phyloP scores from a whole-genome alignment of 2,888 invertebrate species.

The Brachycybe producta region DNA sequence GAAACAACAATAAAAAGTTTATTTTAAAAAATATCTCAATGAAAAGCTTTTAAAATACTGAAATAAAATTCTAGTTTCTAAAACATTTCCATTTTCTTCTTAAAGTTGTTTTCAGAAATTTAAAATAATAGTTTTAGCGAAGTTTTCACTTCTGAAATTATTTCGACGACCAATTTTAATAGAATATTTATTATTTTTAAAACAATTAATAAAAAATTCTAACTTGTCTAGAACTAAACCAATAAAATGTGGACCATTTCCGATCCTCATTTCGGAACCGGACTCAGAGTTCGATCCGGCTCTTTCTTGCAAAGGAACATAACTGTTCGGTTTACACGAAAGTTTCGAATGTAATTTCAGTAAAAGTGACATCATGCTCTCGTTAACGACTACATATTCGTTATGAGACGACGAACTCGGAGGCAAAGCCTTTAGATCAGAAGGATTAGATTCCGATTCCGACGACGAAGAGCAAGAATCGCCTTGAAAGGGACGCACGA shows the following conservation, averaged over 20 bases:
- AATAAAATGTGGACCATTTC: constrained; percentile 80
- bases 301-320: constrained; percentile 34
- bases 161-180: too few relatives aligned
- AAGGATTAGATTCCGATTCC: constrained; percentile 6
- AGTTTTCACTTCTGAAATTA: too few relatives aligned
- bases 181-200: too few relatives aligned
- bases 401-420: not conserved
- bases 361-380: constrained; percentile 74
- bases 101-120: too few relatives aligned
- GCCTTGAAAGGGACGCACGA: too few relatives aligned
- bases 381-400: constrained; percentile 27
- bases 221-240: constrained; percentile 57
- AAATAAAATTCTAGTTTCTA: too few relatives aligned
- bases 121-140: too few relatives aligned
- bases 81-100: too few relatives aligned
- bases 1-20: not conserved
- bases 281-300: constrained; percentile 1
- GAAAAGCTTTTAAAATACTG: not conserved
- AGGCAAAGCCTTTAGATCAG: constrained; percentile 14
- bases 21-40: not conserved
- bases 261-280: constrained; percentile 39
- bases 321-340: constrained; percentile 67
- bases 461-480: not conserved
- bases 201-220: not conserved
- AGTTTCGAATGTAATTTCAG: constrained; percentile 81